These are phyloP conservation scores for Salminus brasiliensis DNA, from an alignment of 2,113 vertebrate species.

Conservation along the genomic window DNA sequence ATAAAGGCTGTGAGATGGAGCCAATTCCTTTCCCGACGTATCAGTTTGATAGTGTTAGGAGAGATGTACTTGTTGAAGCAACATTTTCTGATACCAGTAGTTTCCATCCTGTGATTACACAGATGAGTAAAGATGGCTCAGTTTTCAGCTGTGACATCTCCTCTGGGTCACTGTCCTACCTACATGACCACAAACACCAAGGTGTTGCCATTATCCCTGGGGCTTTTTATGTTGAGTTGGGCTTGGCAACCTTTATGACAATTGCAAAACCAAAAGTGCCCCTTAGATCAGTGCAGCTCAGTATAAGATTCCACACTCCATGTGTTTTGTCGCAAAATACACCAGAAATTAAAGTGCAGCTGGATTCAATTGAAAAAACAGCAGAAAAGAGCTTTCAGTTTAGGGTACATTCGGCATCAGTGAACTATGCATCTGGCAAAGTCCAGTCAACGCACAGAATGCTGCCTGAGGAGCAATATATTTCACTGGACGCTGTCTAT, in stretches of 20 bases:
- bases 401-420: slow-evolving; percentile 71
- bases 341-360: slow-evolving; percentile 73
- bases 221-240: slow-evolving; percentile 82
- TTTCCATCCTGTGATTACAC: slow-evolving; percentile 75
- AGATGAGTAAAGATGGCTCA: slow-evolving; percentile 60
- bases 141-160: slow-evolving; percentile 74
- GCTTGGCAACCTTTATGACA: slow-evolving; percentile 74
- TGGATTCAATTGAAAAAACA: slow-evolving; percentile 59
- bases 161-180: slow-evolving; percentile 64
- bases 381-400: slow-evolving; percentile 63
- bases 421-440: slow-evolving; percentile 76
- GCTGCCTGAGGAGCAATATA: slow-evolving; percentile 70
- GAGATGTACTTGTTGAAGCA: slow-evolving; percentile 63
- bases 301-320: slow-evolving; percentile 74
- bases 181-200: slow-evolving; percentile 81
- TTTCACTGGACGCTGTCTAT: slow-evolving; percentile 73
- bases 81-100: slow-evolving; percentile 41
- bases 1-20: slow-evolving; percentile 69
- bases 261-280: slow-evolving; percentile 74
- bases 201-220: slow-evolving; percentile 78
- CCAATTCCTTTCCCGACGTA: slow-evolving; percentile 78
- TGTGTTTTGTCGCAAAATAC: slow-evolving; percentile 72
- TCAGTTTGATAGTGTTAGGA: slow-evolving; percentile 79
- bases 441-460: slow-evolving; percentile 61
- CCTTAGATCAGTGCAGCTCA: slow-evolving; percentile 73